Percentiles rank a stretch among this genome's conserved stretches.
These are phyloP conservation scores for Danionella dracula DNA, from an alignment of 2,797 vertebrate genomes.

Conservation along the genomic window DNA sequence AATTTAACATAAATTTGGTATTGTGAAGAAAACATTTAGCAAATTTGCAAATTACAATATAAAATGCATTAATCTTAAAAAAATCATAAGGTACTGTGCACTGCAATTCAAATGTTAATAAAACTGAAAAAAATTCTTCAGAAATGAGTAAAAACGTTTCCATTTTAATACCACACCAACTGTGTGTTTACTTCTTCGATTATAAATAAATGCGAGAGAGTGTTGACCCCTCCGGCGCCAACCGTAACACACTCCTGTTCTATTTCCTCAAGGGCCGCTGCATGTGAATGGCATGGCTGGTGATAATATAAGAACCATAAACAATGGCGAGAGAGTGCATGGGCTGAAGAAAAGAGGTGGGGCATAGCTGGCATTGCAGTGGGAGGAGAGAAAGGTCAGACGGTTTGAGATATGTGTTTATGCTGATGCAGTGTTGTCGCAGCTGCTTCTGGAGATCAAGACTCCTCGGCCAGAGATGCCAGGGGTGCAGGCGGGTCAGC, in stretches of 20 bases:
- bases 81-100: too few relatives aligned
- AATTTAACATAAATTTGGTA: too few relatives aligned
- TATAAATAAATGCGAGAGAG: background rate
- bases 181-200: background rate
- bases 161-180: too few relatives aligned
- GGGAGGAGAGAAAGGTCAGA: slow-evolving; percentile 56
- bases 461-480: slow-evolving; percentile 35
- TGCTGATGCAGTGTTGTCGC: slow-evolving; percentile 54
- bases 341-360: slow-evolving; percentile 16
- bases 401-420: slow-evolving; percentile 51
- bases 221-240: background rate
- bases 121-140: too few relatives aligned
- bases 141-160: too few relatives aligned
- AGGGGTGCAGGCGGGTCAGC: slow-evolving; percentile 51
- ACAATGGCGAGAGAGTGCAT: background rate
- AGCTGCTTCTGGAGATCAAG: slow-evolving; percentile 67
- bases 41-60: too few relatives aligned
- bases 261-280: slow-evolving; percentile 7
- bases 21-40: too few relatives aligned
- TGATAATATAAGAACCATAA: background rate
- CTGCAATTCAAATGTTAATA: too few relatives aligned
- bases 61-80: too few relatives aligned
- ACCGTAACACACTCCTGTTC: background rate
- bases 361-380: slow-evolving; percentile 28
- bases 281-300: background rate